Conservation (phyloP, 64 coral and sea anemone species). For the Pocillopora verrucosa region DNA sequence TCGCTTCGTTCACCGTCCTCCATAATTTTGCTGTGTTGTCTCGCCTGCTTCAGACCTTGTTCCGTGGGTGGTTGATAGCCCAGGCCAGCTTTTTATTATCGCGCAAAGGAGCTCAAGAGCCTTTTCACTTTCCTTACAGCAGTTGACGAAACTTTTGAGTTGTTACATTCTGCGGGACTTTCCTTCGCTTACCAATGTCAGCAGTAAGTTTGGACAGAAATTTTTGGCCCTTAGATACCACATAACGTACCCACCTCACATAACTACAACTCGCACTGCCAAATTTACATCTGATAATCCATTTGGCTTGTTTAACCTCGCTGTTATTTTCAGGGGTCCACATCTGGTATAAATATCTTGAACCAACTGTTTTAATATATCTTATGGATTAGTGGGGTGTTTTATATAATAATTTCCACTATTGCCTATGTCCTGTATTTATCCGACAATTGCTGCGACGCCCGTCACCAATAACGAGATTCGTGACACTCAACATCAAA, state of each 20-base stretch:
- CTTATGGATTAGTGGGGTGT: neutral
- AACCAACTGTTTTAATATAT: neutral
- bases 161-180: neutral
- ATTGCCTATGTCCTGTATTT: neutral
- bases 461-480: neutral
- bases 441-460: neutral
- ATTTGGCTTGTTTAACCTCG: neutral
- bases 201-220: neutral
- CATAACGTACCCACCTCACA: neutral
- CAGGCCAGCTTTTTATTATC: slow-evolving; percentile 15
- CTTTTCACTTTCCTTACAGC: too few species aligned
- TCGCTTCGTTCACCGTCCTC: slow-evolving; percentile 25
- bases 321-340: neutral
- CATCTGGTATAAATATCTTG: neutral
- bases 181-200: neutral
- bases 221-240: neutral
- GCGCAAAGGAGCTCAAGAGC: neutral
- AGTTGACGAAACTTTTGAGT: neutral
- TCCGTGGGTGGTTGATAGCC: slow-evolving; percentile 19
- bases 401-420: neutral
- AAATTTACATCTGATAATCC: neutral
- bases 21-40: slow-evolving; percentile 27
- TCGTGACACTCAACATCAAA: neutral
- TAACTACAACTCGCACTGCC: neutral
- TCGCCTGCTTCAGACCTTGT: slow-evolving; percentile 40